Conservation (phyloP, 2,888 invertebrate genomes). For the Rutpela maculata region DNA sequence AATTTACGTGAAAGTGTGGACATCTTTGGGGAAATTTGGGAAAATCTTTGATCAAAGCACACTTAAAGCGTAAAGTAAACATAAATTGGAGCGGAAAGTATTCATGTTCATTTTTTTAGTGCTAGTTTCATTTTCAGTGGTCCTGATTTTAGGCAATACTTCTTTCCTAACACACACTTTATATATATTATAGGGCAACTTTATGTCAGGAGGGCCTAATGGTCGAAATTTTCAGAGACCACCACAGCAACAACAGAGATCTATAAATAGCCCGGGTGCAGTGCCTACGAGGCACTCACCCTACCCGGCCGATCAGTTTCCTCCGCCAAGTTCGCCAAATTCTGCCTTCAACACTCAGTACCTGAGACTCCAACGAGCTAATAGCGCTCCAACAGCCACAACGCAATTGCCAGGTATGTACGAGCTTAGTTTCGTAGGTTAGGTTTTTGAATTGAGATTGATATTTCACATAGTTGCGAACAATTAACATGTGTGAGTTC, state of each 20-base stretch:
- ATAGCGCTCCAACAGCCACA: constrained; percentile 77
- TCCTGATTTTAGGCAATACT: constrained; percentile 22
- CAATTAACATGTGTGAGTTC: constrained; percentile 46
- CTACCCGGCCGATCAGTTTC: constrained; percentile 75
- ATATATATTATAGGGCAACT: constrained; percentile 54
- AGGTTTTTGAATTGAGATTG: constrained; percentile 36
- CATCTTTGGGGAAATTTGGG: too few species aligned
- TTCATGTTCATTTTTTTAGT: constrained; percentile 39
- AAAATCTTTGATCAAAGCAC: too few species aligned
- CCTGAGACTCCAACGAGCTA: constrained; percentile 78
- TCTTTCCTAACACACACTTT: constrained; percentile 48
- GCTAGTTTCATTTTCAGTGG: constrained; percentile 27
- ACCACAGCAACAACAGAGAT: constrained; percentile 69
- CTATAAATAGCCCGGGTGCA: constrained; percentile 76
- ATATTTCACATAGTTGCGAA: constrained; percentile 41
- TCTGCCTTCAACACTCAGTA: constrained; percentile 74
- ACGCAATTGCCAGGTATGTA: constrained; percentile 79
- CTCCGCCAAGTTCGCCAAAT: constrained; percentile 75
- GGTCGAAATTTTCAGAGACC: constrained; percentile 64
- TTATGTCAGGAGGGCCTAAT: constrained; percentile 55
- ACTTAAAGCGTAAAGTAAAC: too few species aligned
- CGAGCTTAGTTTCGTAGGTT: constrained; percentile 8
- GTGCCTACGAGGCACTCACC: constrained; percentile 77
- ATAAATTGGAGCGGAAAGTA: neutral
- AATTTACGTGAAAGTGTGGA: too few species aligned